Evolutionary conservation across 2,888 invertebrate species (phyloP), one percentile per base, ranked within the genome.

Genomic region (Hirtodrosophila trivittata): DNA sequence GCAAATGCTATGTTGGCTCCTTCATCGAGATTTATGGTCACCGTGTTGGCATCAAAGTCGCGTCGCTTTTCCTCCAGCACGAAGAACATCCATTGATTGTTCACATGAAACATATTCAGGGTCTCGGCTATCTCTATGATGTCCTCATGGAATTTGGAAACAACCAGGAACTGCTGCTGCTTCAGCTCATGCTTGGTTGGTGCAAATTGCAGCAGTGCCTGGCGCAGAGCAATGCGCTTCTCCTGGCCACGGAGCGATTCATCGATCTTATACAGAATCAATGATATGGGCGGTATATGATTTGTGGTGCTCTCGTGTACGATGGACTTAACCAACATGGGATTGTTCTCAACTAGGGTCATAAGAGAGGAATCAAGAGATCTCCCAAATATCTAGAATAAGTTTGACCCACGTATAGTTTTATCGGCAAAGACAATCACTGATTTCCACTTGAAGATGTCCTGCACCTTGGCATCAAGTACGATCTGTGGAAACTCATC

Each of bases 1-100:
- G 95, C 92, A 83, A 95, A 96, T 0, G 96, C 96, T 6, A 96
- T 91, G 88, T 97, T 96, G 77, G 95, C 95, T 0, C 97, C 97
- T 87, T 96, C 96, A 18, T 95, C 89, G 0, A 94, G 90, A 66
- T 92, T 92, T 35, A 93, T 91, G 16, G 94, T 92, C 12, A 91
- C 91, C 0, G 92, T 89, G 3, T 94, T 86, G 78, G 94, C 75
- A 69, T 87, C 86, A 30, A 84, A 85, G 8, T 91, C 90, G 2
- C 89, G 89, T 0, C 77, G 85, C 54, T 92, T 90, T 0, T 93
- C 93, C 56, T 95, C 94, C 0, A 94, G 92, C 46, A 96, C 91
- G 30, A 96, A 92, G 87, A 95, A 96, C n/a, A 97, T 88, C 96
- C 97, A 97, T 86, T 96, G 96, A 66, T 94, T 95, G 75, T 91